phyloP scores from a whole-genome alignment of 2,113 vertebrate species.

The Halcyon senegalensis region DNA sequence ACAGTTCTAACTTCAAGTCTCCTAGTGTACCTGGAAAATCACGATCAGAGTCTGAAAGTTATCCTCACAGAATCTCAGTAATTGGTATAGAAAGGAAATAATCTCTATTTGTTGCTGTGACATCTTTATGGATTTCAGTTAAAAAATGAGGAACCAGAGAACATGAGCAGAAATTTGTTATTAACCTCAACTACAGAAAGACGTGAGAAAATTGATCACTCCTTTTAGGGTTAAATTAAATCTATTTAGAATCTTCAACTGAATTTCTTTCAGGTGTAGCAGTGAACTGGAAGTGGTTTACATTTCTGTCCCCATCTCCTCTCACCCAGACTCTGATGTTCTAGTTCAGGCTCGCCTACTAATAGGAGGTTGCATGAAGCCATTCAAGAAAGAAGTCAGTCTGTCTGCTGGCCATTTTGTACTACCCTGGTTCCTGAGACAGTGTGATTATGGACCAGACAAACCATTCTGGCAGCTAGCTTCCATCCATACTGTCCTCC shows the following conservation, averaged over 20 bases:
- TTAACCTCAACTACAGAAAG: background rate
- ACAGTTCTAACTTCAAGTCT: background rate
- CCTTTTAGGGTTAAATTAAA: constrained; percentile 36
- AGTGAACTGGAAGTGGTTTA: background rate
- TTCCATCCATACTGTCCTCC: background rate
- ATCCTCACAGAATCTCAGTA: constrained; percentile 1
- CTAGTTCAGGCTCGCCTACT: background rate
- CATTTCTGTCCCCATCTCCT: background rate
- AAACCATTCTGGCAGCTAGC: background rate
- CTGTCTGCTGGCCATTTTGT: background rate
- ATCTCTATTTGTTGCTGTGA: constrained; percentile 8
- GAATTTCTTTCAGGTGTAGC: background rate
- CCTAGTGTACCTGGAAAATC: constrained; percentile 1
- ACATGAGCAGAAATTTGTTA: background rate
- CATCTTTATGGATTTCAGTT: constrained; percentile 45
- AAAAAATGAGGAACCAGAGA: background rate
- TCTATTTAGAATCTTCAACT: constrained; percentile 6
- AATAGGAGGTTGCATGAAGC: background rate
- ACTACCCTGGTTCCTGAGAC: background rate
- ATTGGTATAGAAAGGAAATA: constrained; percentile 8
- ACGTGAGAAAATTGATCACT: background rate
- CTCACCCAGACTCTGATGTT: background rate
- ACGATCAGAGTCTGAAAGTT: constrained; percentile 20
- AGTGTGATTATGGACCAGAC: background rate
- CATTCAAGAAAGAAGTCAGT: background rate